Evolutionary conservation across 1,140 invertebrate genomes (phyloP).

Genomic region (Danaus melanippus): DNA sequence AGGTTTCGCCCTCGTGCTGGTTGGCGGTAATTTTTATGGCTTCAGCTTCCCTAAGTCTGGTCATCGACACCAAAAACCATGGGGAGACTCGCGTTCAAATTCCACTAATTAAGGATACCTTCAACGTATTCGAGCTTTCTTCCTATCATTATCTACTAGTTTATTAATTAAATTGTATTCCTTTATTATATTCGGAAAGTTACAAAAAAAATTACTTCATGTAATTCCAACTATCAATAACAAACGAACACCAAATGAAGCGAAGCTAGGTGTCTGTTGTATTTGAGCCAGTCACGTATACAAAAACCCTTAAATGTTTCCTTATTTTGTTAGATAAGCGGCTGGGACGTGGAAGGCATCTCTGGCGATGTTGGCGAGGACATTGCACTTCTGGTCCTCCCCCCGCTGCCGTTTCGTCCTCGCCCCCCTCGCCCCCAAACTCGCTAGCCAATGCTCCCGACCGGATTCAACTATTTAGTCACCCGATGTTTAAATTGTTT

Average conservation of each 20-base stretch:
- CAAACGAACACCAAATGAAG: too few species aligned
- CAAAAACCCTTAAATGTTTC: conserved; percentile 29
- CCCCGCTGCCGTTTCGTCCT: conserved; percentile 47
- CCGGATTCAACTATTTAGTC: conserved; percentile 63
- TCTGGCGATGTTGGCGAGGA: conserved; percentile 64
- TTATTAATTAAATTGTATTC: not conserved
- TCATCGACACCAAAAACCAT: conserved; percentile 36
- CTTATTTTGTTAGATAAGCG: conserved; percentile 44
- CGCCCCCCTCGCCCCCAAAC: conserved; percentile 51
- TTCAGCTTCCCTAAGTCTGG: conserved; percentile 62
- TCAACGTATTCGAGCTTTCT: not conserved
- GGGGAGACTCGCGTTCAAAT: conserved; percentile 24
- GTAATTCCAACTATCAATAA: too few species aligned
- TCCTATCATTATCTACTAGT: not conserved
- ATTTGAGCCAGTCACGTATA: conserved; percentile 17
- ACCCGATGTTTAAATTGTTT: conserved; percentile 28
- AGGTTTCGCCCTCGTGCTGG: conserved; percentile 49
- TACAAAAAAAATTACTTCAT: too few species aligned
- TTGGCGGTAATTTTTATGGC: conserved; percentile 50
- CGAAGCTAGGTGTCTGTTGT: too few species aligned
- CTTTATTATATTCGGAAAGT: conserved; percentile 16
- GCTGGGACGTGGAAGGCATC: conserved; percentile 45
- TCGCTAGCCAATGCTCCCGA: conserved; percentile 54
- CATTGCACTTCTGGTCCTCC: conserved; percentile 61
- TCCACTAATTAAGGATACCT: conserved; percentile 9